These are phyloP conservation scores for Gracilinanus agilis DNA, from an alignment of 2,113 vertebrate species.

Conservation along the genomic window DNA sequence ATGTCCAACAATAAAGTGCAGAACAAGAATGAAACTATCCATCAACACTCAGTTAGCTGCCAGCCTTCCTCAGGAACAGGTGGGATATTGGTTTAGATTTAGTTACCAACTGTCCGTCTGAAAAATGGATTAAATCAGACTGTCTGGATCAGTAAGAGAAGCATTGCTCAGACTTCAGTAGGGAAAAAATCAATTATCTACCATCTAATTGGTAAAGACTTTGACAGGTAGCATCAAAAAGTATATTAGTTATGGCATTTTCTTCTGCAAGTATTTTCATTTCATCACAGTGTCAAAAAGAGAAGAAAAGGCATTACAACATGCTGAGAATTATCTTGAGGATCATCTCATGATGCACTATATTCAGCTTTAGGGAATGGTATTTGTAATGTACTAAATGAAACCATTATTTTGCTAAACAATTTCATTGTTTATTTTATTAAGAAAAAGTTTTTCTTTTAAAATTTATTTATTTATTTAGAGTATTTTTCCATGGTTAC, in stretches of 20 bases:
- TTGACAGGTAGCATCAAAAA: conserved; percentile 9
- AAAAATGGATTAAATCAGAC: background rate
- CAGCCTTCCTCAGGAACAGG: background rate
- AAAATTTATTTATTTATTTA: too few relatives aligned
- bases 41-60: background rate
- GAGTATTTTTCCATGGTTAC: too few relatives aligned
- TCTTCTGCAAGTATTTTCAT: conserved; percentile 9
- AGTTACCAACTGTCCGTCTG: background rate
- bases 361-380: background rate
- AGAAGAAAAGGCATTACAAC: background rate
- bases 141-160: background rate
- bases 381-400: background rate
- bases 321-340: background rate
- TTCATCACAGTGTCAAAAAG: background rate
- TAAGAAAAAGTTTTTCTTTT: too few relatives aligned
- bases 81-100: conserved; percentile 6
- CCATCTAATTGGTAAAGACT: conserved; percentile 10
- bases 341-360: background rate
- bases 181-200: background rate
- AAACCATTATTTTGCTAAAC: background rate
- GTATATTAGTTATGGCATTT: background rate
- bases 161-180: background rate
- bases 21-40: background rate
- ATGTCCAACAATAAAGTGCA: background rate
- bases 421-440: background rate